Base-by-base conservation (phyloP, 2,888 invertebrate species). In the Tetheella fluctuosa region DNA sequence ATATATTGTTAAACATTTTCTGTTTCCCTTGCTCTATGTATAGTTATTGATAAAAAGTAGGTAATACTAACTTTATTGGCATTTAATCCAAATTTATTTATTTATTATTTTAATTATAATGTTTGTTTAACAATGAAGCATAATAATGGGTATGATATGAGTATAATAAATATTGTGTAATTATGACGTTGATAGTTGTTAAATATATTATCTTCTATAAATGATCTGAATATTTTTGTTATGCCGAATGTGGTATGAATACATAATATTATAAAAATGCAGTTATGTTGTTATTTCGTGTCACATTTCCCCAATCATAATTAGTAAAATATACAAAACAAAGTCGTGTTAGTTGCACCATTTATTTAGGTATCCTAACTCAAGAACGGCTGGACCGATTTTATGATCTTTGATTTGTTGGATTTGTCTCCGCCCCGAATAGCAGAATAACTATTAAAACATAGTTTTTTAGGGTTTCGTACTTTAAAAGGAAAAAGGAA, bases 201-300 rank as follows among this genome's bases (percentile, higher is more conserved):
- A 70, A 68, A 52, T 70, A 63, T 39, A 39, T 39, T 78, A 68
- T 74, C 68, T 72, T 73, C 67, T 80, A 74, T 71, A 84, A 82
- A 84, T 83, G 89, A 90, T 90, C 90, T 88, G 88, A 89, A 83
- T 89, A 90, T 90, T 89, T 89, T 90, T 91, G 89, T 90, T 90
- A 90, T 89, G 85, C 86, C 87, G 65, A 77, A 62, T 78, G 71
- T 79, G 85, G 85, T 89, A 88, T 77, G 72, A 87, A 83, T 86
- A 88, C 80, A 83, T 81, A 70, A 77, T 77, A 76, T 65, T 42
- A 23, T 39, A 10, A 52, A 28, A 48, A 30, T 30, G 2, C 48
- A 30, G 6, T 30, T 10, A 48, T 52, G 25, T 30, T 30, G 30
- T 57, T 25, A 1, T 52, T 52, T 12, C 25, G 12, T 5, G 6